A percentile compares a stretch with the other conserved stretches of the same genome.
phyloP scores from a whole-genome alignment of 2,113 vertebrate species.

The Larimichthys crocea region DNA sequence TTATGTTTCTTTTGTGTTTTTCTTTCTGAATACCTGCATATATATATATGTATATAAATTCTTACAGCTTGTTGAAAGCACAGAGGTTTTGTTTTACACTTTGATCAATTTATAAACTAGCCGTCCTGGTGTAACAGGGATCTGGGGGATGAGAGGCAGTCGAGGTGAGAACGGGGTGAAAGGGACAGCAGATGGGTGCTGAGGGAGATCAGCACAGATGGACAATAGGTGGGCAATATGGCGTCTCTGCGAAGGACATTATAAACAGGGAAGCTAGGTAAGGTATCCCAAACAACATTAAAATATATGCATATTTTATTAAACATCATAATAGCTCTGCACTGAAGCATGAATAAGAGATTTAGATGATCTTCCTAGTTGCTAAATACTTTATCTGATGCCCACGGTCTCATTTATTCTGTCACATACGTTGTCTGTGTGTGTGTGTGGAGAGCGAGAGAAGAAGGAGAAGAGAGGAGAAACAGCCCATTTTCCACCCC shows the following conservation, averaged over 20 bases:
- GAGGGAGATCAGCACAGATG: conserved; percentile 53
- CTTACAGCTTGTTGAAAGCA: conserved; percentile 4
- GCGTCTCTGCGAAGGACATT: conserved; percentile 21
- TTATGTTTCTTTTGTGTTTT: neutral
- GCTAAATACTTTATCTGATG: conserved; percentile 1
- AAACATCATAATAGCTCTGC: neutral
- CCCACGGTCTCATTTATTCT: neutral
- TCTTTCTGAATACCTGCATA: neutral
- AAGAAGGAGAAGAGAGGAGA: neutral
- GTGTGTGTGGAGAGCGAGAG: neutral
- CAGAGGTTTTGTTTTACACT: conserved; percentile 42
- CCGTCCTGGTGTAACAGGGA: conserved; percentile 60
- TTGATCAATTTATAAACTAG: conserved; percentile 50
- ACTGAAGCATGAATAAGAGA: conserved; percentile 1
- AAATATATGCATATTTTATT: neutral
- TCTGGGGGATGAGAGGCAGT: conserved; percentile 62
- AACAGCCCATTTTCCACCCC: conserved; percentile 46
- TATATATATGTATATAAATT: neutral
- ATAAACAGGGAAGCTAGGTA: conserved; percentile 7
- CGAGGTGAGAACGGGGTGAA: conserved; percentile 67
- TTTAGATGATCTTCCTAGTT: conserved; percentile 3
- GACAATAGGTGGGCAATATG: conserved; percentile 39
- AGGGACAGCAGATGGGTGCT: conserved; percentile 67
- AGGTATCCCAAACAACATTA: conserved; percentile 6
- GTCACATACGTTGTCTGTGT: neutral